phyloP scores from a whole-genome alignment of 2,113 vertebrate genomes.

The Sinocyclocheilus anshuiensis region DNA sequence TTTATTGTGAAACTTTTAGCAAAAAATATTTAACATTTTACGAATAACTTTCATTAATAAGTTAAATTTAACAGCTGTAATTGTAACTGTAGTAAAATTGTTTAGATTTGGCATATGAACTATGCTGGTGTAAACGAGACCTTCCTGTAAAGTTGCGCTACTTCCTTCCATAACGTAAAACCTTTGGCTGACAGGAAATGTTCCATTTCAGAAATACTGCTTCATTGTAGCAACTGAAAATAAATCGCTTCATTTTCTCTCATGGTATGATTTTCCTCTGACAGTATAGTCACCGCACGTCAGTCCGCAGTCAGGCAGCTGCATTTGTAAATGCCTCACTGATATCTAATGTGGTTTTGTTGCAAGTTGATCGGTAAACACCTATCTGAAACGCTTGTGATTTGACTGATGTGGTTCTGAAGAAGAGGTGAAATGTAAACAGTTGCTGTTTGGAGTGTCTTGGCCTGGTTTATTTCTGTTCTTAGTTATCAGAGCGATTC shows the following conservation, averaged over 20 bases:
- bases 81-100: too few species aligned
- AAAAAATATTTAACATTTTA: too few species aligned
- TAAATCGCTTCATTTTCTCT: background rate
- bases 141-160: background rate
- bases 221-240: constrained; percentile 3
- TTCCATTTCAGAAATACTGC: constrained; percentile 16
- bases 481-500: constrained; percentile 52
- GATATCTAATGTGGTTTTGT: constrained; percentile 53
- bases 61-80: too few species aligned
- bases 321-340: constrained; percentile 1
- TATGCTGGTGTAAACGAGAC: too few species aligned
- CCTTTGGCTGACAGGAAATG: constrained; percentile 46
- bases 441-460: constrained; percentile 63
- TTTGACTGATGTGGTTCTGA: constrained; percentile 52
- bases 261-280: constrained; percentile 15
- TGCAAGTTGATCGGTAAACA: constrained; percentile 44
- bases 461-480: constrained; percentile 43
- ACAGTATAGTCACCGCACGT: constrained; percentile 3
- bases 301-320: constrained; percentile 43
- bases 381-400: constrained; percentile 43
- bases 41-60: too few species aligned
- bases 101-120: too few species aligned
- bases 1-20: too few species aligned
- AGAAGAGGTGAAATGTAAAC: constrained; percentile 63
- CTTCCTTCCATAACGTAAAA: background rate